Evolutionary conservation across 2,888 invertebrate species (phyloP).

Genomic region (Hypomecis punctinalis): DNA sequence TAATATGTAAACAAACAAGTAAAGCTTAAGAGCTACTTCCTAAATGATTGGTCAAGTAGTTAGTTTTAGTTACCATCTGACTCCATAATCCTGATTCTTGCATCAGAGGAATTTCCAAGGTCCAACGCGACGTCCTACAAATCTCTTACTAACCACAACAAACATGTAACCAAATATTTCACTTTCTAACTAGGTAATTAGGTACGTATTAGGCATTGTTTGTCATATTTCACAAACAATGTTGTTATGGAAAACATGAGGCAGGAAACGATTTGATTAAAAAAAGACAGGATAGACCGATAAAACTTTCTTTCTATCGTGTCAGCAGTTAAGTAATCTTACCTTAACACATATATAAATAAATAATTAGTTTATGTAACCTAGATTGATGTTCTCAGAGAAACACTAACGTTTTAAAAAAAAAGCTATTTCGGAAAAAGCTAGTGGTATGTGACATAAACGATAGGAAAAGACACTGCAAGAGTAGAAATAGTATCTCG

Average conservation of each 20-base stretch:
- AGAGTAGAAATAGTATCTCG: too few species aligned
- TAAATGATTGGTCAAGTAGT: conserved; percentile 19
- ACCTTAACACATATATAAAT: too few species aligned
- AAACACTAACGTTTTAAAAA: too few species aligned
- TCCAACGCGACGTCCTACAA: conserved; percentile 10
- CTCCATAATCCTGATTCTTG: conserved; percentile 26
- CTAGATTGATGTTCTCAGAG: too few species aligned
- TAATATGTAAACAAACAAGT: conserved; percentile 16
- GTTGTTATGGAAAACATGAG: too few species aligned
- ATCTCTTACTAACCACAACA: conserved; percentile 17
- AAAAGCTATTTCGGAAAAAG: too few species aligned
- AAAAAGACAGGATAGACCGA: too few species aligned
- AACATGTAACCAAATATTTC: conserved; percentile 18
- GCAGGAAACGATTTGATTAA: not conserved
- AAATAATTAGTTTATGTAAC: too few species aligned
- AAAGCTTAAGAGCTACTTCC: conserved; percentile 39
- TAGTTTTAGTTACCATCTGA: conserved; percentile 15
- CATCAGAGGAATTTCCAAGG: conserved; percentile 25
- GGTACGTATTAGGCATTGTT: conserved; percentile 10
- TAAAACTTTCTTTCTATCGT: too few species aligned
- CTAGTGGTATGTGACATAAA: not conserved
- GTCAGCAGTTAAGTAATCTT: too few species aligned
- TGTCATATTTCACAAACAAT: not conserved
- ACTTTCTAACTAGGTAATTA: conserved; percentile 20
- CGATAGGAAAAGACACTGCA: too few species aligned